Conservation (phyloP, 2,888 invertebrate genomes). For the Tromatobia lineatoria region DNA sequence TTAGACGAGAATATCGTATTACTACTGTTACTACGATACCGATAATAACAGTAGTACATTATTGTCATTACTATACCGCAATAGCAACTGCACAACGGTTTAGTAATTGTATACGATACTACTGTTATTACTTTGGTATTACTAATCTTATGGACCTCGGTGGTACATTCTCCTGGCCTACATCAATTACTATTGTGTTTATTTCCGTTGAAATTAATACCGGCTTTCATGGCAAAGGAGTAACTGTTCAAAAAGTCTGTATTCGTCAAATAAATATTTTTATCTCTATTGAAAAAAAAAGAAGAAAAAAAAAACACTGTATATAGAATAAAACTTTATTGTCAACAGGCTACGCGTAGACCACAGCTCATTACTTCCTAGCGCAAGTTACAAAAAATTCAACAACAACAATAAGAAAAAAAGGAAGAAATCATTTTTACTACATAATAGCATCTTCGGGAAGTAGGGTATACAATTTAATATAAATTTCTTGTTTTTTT, state of each 20-base stretch:
- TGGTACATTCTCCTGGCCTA: conserved; percentile 56
- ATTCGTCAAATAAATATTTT: conserved; percentile 73
- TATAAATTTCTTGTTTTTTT: conserved; percentile 35
- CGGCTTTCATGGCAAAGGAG: conserved; percentile 28
- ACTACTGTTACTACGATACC: neutral
- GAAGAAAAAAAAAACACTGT: conserved; percentile 19
- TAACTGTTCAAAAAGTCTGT: conserved; percentile 64
- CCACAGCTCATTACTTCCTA: conserved; percentile 16
- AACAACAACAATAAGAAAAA: conserved; percentile 42
- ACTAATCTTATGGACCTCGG: conserved; percentile 5
- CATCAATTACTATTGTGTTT: conserved; percentile 21
- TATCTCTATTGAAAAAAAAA: conserved; percentile 66
- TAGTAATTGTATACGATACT: conserved; percentile 10
- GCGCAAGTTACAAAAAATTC: conserved; percentile 36
- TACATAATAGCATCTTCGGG: conserved; percentile 46
- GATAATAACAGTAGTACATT: conserved; percentile 3
- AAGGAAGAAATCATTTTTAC: conserved; percentile 1
- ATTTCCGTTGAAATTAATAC: conserved; percentile 31
- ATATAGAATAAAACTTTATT: conserved; percentile 37
- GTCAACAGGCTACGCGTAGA: conserved; percentile 33
- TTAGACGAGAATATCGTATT: conserved; percentile 22
- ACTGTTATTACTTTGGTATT: conserved; percentile 8
- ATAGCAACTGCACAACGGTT: conserved; percentile 4
- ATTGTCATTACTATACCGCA: conserved; percentile 10
- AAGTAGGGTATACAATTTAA: conserved; percentile 43